These are phyloP conservation scores for Misgurnus mizolepis DNA, from an alignment of 2,113 vertebrate genomes.

Conservation along the genomic window DNA sequence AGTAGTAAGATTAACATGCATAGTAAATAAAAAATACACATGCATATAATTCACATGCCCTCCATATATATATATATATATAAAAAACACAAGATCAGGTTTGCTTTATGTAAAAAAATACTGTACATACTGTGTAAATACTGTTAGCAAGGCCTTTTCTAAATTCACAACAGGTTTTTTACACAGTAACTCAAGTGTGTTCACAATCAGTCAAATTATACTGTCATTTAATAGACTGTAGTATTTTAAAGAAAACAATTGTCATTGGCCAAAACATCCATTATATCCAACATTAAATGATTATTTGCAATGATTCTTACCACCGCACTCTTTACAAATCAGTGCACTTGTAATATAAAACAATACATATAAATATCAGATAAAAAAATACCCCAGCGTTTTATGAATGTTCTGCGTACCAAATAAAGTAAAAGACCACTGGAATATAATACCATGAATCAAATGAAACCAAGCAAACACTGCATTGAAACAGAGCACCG, in stretches of 20 bases:
- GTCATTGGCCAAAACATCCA: not conserved
- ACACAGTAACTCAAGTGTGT: no score
- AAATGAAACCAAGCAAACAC: conserved; percentile 39
- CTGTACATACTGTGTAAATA: not conserved
- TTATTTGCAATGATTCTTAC: conserved; percentile 2
- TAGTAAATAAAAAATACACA: conserved; percentile 40
- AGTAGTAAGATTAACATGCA: conserved; percentile 46
- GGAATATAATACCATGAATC: conserved; percentile 30
- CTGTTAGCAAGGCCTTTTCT: not conserved
- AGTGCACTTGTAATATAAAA: conserved; percentile 13
- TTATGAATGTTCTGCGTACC: not conserved
- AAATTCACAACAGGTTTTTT: not conserved
- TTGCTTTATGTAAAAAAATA: conserved; percentile 11
- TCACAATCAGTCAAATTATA: no score
- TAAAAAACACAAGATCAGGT: conserved; percentile 21
- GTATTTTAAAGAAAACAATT: no score
- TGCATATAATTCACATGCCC: conserved; percentile 53
- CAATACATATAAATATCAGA: conserved; percentile 9
- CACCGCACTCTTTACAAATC: conserved; percentile 9
- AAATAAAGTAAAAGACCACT: not conserved
- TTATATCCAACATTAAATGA: not conserved
- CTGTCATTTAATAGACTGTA: no score
- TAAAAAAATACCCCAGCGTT: not conserved
- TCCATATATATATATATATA: conserved; percentile 22
- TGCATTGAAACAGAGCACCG: conserved; percentile 3